Percentiles rank a stretch among this genome's conserved stretches.
These are phyloP conservation scores for Thalpophila matura DNA, from an alignment of 2,888 invertebrate genomes.

Conservation along the genomic window DNA sequence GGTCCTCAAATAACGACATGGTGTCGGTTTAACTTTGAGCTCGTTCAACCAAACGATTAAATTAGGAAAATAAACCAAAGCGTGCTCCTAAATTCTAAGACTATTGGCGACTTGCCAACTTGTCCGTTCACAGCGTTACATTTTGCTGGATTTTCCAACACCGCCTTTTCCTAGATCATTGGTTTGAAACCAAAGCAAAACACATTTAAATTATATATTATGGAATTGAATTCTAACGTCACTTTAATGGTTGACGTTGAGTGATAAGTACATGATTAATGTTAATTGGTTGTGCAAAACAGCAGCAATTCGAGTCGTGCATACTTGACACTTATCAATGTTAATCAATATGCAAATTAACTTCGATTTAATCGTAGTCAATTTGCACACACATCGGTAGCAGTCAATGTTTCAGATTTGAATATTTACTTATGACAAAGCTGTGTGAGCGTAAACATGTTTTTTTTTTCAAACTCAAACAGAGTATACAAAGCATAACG, in stretches of 20 bases:
- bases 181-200: constrained; percentile 28
- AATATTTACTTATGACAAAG: too few species aligned
- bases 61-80: constrained; percentile 56
- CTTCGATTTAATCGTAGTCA: not conserved
- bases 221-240: not conserved
- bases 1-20: constrained; percentile 10
- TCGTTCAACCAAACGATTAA: constrained; percentile 30
- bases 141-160: constrained; percentile 46
- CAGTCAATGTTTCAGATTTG: constrained; percentile 5
- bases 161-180: constrained; percentile 57
- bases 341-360: constrained; percentile 2
- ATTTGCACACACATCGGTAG: too few species aligned
- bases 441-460: too few species aligned
- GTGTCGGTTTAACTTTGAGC: constrained; percentile 34
- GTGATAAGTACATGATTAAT: not conserved
- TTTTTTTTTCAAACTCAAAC: too few species aligned
- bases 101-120: constrained; percentile 63
- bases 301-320: not conserved
- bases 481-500: too few species aligned
- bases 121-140: constrained; percentile 50
- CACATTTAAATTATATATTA: constrained; percentile 2
- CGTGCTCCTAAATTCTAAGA: constrained; percentile 32
- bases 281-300: constrained; percentile 18
- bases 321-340: not conserved
- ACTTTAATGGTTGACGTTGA: not conserved